These are phyloP conservation scores for Sprattus sprattus DNA, from an alignment of 2,113 vertebrate species.

Conservation along the genomic window DNA sequence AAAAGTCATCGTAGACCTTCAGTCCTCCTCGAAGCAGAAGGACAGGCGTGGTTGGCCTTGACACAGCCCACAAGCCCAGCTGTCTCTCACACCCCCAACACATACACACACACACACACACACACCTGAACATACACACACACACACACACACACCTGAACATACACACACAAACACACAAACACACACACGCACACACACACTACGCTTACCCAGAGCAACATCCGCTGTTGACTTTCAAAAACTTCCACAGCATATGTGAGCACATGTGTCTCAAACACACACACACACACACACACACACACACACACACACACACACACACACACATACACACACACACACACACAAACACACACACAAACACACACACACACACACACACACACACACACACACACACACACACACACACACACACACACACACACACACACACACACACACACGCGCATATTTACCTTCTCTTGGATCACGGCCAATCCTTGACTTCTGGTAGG, in stretches of 20 bases:
- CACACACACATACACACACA: too few species aligned
- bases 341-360: too few species aligned
- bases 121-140: background rate
- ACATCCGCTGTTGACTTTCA: constrained; percentile 9
- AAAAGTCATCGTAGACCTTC: constrained; percentile 26
- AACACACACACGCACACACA: constrained; percentile 2
- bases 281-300: constrained; percentile 8
- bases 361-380: constrained; percentile 21
- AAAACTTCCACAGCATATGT: background rate
- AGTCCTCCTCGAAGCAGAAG: constrained; percentile 42
- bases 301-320: constrained; percentile 1
- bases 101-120: constrained; percentile 19
- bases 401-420: constrained; percentile 28
- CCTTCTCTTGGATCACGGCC: constrained; percentile 8
- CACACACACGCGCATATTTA: background rate
- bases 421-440: constrained; percentile 27
- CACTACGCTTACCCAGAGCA: background rate
- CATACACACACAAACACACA: background rate
- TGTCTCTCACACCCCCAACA: constrained; percentile 36
- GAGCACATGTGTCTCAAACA: background rate
- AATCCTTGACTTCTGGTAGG: background rate
- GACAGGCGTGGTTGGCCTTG: constrained; percentile 47
- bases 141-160: constrained; percentile 24
- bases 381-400: constrained; percentile 21
- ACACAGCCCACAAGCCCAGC: constrained; percentile 49